A percentile compares a stretch with the other conserved stretches of the same genome.
phyloP scores from a whole-genome alignment of 2,797 vertebrate species.

The Phoxinus dragarum region DNA sequence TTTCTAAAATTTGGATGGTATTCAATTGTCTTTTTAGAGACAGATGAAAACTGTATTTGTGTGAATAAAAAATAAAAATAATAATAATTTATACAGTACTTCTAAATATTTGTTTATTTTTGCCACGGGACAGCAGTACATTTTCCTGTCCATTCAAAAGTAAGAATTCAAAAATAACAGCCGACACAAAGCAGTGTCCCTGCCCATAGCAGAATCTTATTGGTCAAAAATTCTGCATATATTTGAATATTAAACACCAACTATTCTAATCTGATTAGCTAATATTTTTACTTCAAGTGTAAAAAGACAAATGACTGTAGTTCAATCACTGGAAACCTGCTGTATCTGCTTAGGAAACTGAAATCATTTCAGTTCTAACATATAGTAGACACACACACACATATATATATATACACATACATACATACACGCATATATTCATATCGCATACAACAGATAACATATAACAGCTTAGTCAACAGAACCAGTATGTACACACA shows the following conservation, averaged over 20 bases:
- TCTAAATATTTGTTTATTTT: background rate
- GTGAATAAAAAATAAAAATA: background rate
- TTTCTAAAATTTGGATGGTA: background rate
- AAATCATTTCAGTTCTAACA: background rate
- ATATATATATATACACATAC: too few relatives aligned
- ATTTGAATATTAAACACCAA: background rate
- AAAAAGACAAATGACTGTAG: background rate
- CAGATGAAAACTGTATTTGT: background rate
- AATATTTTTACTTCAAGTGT: too few relatives aligned
- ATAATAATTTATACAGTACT: too few relatives aligned
- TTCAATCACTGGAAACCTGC: too few relatives aligned
- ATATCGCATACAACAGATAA: too few relatives aligned
- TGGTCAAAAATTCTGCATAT: background rate
- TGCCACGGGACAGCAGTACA: background rate
- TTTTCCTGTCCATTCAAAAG: background rate
- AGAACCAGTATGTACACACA: slow-evolving; percentile 38
- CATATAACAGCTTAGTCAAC: slow-evolving; percentile 35
- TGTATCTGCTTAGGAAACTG: background rate
- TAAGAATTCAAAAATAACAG: background rate
- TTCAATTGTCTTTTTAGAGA: background rate
- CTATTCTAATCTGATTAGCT: too few relatives aligned
- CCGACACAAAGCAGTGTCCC: background rate
- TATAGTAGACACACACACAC: too few relatives aligned
- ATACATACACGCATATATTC: too few relatives aligned
- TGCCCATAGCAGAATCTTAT: background rate